These are phyloP conservation scores for Hydriomena furcata DNA, from an alignment of 2,888 invertebrate genomes.

Conservation along the genomic window DNA sequence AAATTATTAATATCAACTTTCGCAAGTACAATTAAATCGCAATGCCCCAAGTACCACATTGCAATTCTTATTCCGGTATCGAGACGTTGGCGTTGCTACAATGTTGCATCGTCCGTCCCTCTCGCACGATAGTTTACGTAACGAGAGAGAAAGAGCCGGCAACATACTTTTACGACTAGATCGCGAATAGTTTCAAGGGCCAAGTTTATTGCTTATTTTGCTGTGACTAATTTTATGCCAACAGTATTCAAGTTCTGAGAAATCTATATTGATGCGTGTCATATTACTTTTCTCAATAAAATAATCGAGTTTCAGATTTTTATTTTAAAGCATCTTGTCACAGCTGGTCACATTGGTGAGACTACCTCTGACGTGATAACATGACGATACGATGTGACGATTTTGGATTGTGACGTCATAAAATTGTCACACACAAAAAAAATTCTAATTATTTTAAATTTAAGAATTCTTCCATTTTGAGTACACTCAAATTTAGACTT, in stretches of 20 bases:
- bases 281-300: constrained; percentile 36
- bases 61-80: constrained; percentile 65
- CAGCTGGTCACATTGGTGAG: too few species aligned
- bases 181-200: constrained; percentile 67
- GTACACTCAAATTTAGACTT: too few species aligned
- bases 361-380: too few species aligned
- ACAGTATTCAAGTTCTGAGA: constrained; percentile 59
- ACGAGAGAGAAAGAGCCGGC: constrained; percentile 46
- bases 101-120: constrained; percentile 59
- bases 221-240: constrained; percentile 75
- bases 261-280: constrained; percentile 40
- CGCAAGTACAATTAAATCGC: constrained; percentile 30
- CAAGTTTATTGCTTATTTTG: constrained; percentile 77
- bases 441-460: too few species aligned
- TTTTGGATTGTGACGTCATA: not conserved
- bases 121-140: constrained; percentile 38
- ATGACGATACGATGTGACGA: too few species aligned
- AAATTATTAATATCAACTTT: constrained; percentile 19
- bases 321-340: too few species aligned
- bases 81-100: constrained; percentile 66
- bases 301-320: not conserved
- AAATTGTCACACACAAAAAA: not conserved
- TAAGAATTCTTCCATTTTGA: too few species aligned
- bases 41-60: constrained; percentile 42
- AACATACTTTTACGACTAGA: constrained; percentile 65